These are phyloP conservation scores for Uropsilus gracilis DNA, from an alignment of 2,113 vertebrate species.

Conservation along the genomic window DNA sequence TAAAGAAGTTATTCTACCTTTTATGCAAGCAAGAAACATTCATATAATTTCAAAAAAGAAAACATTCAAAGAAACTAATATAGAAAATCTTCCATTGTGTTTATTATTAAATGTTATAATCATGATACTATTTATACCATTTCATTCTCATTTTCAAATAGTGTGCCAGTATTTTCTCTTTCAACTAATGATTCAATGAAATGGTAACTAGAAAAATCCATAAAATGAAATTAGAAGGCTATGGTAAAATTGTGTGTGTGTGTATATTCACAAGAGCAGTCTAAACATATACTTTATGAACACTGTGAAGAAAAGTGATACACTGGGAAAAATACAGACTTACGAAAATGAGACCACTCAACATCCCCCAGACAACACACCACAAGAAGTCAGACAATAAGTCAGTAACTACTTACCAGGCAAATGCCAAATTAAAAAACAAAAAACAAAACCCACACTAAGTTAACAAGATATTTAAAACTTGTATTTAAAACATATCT, in stretches of 20 bases:
- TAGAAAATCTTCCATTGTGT: background rate
- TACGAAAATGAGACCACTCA: background rate
- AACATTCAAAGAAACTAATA: background rate
- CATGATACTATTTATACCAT: background rate
- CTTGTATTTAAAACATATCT: background rate
- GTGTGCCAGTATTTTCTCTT: background rate
- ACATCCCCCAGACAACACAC: background rate
- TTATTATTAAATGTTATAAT: background rate
- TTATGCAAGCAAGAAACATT: background rate
- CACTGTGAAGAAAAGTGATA: background rate
- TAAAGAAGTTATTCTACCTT: background rate
- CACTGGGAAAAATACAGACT: background rate
- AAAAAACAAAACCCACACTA: background rate
- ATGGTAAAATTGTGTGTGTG: background rate
- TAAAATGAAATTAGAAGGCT: background rate
- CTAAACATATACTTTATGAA: background rate
- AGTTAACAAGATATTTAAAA: background rate
- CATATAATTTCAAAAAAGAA: background rate
- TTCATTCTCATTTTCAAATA: constrained; percentile 9
- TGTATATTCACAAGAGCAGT: fast-evolving
- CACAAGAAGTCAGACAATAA: background rate
- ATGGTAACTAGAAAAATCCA: background rate
- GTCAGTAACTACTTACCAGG: background rate
- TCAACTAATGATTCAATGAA: background rate
- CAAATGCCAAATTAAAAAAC: background rate